Percentiles rank a stretch among this genome's conserved stretches.
phyloP scores from a whole-genome alignment of 2,113 vertebrate genomes.

The Pelecanus crispus region DNA sequence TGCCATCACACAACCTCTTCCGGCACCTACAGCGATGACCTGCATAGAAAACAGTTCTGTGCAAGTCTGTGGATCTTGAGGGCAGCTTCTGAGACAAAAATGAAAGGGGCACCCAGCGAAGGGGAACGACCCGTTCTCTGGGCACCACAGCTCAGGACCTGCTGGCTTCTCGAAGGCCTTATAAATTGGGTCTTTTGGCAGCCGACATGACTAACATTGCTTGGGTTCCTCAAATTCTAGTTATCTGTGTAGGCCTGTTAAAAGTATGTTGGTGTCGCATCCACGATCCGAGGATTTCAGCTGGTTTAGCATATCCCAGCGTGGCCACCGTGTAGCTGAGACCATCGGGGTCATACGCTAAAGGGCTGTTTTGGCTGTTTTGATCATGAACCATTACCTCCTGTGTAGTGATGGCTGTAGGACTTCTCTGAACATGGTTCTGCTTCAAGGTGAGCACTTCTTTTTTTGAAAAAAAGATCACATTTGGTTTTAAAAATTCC shows the following conservation, averaged over 20 bases:
- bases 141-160: neutral
- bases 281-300: neutral
- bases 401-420: no score
- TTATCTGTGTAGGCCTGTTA: accelerated
- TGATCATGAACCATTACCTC: neutral
- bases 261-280: accelerated
- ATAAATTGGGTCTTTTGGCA: neutral
- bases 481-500: neutral
- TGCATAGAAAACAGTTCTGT: neutral
- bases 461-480: neutral
- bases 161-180: neutral
- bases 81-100: accelerated
- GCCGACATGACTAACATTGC: accelerated
- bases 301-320: neutral
- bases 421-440: neutral
- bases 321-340: neutral
- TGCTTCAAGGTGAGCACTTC: neutral
- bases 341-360: neutral
- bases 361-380: accelerated
- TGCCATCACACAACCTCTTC: neutral
- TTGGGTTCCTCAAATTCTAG: accelerated
- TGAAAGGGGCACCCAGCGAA: accelerated
- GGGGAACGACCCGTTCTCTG: accelerated
- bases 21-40: neutral
- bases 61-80: accelerated